A percentile compares a stretch with the other conserved stretches of the same genome.
Conservation (phyloP, 1,140 invertebrate species). For the Drosophila santomea region DNA sequence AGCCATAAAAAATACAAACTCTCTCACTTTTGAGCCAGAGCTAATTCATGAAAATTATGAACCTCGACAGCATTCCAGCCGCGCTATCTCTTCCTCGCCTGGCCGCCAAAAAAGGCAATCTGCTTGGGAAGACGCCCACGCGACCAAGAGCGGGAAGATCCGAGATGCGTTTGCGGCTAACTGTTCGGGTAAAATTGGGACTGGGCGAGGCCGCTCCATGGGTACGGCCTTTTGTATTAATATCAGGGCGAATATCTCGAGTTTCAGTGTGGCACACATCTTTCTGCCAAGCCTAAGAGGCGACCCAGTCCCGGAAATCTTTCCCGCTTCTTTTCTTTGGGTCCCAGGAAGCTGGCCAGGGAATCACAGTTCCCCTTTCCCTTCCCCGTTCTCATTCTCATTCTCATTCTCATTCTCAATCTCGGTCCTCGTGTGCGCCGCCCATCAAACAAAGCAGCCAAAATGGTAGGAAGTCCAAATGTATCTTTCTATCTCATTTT, state of each 20-base stretch:
- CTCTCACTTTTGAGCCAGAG: slow-evolving; percentile 29
- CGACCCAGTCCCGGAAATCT: slow-evolving; percentile 35
- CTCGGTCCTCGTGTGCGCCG: slow-evolving; percentile 64
- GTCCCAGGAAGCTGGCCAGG: slow-evolving; percentile 50
- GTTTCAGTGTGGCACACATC: slow-evolving; percentile 81
- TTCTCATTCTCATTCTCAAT: slow-evolving; percentile 20
- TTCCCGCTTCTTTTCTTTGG: slow-evolving; percentile 8
- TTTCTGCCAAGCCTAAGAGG: slow-evolving; percentile 49
- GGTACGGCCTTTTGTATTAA: slow-evolving; percentile 71
- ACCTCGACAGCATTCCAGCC: slow-evolving; percentile 56
- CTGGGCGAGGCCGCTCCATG: slow-evolving; percentile 52
- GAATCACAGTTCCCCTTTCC: slow-evolving; percentile 33
- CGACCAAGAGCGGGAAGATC: slow-evolving; percentile 33
- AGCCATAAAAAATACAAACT: slow-evolving; percentile 28
- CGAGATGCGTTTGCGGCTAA: slow-evolving; percentile 67
- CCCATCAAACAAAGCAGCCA: slow-evolving; percentile 73
- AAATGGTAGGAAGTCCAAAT: slow-evolving; percentile 83
- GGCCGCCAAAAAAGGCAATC: slow-evolving; percentile 50
- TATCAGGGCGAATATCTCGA: slow-evolving; percentile 81
- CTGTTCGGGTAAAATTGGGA: slow-evolving; percentile 54
- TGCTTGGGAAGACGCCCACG: slow-evolving; percentile 69
- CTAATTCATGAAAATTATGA: slow-evolving; percentile 69
- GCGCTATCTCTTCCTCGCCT: slow-evolving; percentile 25
- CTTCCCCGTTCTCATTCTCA: slow-evolving; percentile 16
- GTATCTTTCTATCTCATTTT: slow-evolving; percentile 83